Base-by-base conservation (phyloP, 2,113 vertebrate genomes). In the Eonycteris spelaea region DNA sequence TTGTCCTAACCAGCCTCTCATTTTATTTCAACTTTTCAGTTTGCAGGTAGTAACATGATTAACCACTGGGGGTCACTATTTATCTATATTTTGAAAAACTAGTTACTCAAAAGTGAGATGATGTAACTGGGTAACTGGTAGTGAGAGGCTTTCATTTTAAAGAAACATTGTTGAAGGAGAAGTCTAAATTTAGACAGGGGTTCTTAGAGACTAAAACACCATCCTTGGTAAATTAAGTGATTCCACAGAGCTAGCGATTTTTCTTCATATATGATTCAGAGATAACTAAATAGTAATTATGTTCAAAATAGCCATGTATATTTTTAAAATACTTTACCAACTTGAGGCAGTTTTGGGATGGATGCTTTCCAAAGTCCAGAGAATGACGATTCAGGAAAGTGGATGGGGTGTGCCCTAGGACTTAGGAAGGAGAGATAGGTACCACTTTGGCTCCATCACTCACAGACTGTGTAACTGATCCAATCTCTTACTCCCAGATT, bases 31-130 rank as follows among this genome's bases (percentile, higher is more conserved):
- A 6, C 79, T 86, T 7, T 88, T 86, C 33, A 26, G 12, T 22
- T 91, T 90, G 6, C 11, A 28, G 63, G 22, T 33, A 86, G 33
- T 96, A 92, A 71, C 6, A 96, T 14, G 4, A 74, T 63, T 35
- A 10, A n/a, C 90, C 97, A 95, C 96, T 88, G 7, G 97, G 68
- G 40, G 97, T 16, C 96, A 93, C 22, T 85, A 43, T 96, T 85
- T 88, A 61, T 40, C 95, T 93, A 71, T 55, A 90, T 80, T 95
- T 82, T 3, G 51, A 33, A 71, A 91, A 45, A 67, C 0, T 3
- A 12, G 3, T 14, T 7, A 3, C 57, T 75, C 68, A 77, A 43
- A 85, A 48, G 43, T 57, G 51, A 90, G 53, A 43, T 68, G 86
- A 95, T 84, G 77, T 83, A 82, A 93, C 45, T 83, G n/a, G 30